Conservation (phyloP, 2,113 vertebrate species). For the Poeciliopsis retropinna region DNA sequence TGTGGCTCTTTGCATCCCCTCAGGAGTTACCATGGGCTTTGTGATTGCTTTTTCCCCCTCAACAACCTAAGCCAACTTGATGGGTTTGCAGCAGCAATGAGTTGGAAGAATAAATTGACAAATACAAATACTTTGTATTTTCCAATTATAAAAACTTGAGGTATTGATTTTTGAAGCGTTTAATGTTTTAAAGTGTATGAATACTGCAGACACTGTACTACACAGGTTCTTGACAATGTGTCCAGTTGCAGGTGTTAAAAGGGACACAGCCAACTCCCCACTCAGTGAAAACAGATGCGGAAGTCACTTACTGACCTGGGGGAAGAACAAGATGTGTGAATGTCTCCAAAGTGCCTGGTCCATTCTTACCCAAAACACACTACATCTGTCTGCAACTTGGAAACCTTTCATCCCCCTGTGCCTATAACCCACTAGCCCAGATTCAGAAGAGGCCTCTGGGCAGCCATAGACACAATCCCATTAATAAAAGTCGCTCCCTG, state of each 20-base stretch:
- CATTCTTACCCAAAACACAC: constrained; percentile 28
- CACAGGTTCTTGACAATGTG: not conserved
- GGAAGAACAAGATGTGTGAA: constrained; percentile 3
- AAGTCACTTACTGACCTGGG: constrained; percentile 23
- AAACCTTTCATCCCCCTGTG: constrained; percentile 31
- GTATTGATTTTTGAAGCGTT: not conserved
- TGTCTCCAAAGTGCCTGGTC: not conserved
- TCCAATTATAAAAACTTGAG: no score
- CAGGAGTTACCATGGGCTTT: not conserved
- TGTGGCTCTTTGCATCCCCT: not conserved
- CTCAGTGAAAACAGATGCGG: constrained; percentile 42
- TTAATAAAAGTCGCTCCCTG: constrained; percentile 63
- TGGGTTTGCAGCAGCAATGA: not conserved
- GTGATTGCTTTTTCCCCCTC: not conserved
- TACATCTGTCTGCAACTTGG: constrained; percentile 44
- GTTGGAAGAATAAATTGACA: no score
- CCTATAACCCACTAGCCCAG: constrained; percentile 67
- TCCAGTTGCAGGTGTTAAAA: constrained; percentile 1
- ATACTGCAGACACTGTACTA: not conserved
- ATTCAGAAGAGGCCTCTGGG: constrained; percentile 50
- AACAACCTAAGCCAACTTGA: not conserved
- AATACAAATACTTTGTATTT: not conserved
- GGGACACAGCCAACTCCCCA: not conserved
- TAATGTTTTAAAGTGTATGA: not conserved
- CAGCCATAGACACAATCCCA: constrained; percentile 64